Conservation (phyloP, 1,140 invertebrate species). For the Trialeurodes vaporariorum region DNA sequence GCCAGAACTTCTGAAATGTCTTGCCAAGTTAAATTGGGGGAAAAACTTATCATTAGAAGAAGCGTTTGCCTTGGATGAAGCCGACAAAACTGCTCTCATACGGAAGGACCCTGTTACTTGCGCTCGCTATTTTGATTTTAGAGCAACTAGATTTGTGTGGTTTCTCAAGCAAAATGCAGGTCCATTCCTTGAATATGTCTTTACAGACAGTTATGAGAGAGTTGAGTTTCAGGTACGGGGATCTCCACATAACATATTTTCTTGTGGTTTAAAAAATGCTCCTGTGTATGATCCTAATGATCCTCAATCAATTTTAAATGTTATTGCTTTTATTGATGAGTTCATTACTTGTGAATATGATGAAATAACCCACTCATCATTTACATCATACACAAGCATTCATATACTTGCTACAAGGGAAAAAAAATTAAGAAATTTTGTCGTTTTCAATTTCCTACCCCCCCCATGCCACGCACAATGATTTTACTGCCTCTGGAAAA, state of each 20-base stretch:
- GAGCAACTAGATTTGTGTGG: constrained; percentile 6
- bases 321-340: too few species aligned
- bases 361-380: too few species aligned
- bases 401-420: too few species aligned
- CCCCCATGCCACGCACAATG: too few species aligned
- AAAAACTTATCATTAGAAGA: constrained; percentile 5
- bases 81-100: constrained; percentile 7
- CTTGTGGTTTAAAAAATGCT: constrained; percentile 24
- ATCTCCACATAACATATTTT: constrained; percentile 28
- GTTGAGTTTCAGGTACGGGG: constrained; percentile 38
- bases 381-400: too few species aligned
- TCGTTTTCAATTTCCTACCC: too few species aligned
- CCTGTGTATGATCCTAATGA: constrained; percentile 24
- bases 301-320: too few species aligned
- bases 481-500: too few species aligned
- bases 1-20: background rate
- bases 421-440: too few species aligned
- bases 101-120: constrained; percentile 15
- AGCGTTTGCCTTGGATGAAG: background rate
- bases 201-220: constrained; percentile 31
- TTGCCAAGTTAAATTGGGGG: constrained; percentile 9
- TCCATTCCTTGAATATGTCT: constrained; percentile 28
- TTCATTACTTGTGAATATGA: too few species aligned
- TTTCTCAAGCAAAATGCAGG: constrained; percentile 5
- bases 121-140: constrained; percentile 11